A percentile compares a stretch with the other conserved stretches of the same genome.
These are phyloP conservation scores for Brachyhypopomus occidentalis DNA, from an alignment of 2,113 vertebrate genomes.

Conservation along the genomic window DNA sequence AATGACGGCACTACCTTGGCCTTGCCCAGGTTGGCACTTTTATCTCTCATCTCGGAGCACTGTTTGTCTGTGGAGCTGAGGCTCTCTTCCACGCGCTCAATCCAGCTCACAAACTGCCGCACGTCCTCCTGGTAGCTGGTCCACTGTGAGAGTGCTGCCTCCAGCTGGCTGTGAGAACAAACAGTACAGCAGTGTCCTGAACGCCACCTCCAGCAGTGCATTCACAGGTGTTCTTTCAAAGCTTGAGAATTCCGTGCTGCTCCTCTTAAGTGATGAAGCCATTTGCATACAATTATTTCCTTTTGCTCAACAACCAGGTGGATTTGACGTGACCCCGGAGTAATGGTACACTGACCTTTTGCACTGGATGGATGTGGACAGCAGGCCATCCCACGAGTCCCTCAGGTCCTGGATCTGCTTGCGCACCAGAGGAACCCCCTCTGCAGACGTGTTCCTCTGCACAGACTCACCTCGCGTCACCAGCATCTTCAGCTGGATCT, in stretches of 20 bases:
- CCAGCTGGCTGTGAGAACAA: conserved; percentile 82
- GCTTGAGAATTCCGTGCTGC: not conserved
- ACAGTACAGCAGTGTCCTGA: conserved; percentile 13
- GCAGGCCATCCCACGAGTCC: conserved; percentile 86
- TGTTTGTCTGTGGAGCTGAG: conserved; percentile 83
- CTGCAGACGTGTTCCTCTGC: conserved; percentile 88
- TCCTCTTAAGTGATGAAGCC: not conserved
- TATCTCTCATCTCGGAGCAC: conserved; percentile 88
- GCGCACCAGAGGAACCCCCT: conserved; percentile 84
- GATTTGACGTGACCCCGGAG: not conserved
- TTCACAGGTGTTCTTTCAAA: not conserved
- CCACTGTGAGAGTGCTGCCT: conserved; percentile 95
- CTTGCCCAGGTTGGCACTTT: conserved; percentile 85
- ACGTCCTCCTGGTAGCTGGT: conserved; percentile 97
- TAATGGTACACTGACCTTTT: conserved; percentile 81
- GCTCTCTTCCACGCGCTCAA: conserved; percentile 86
- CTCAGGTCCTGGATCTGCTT: conserved; percentile 87
- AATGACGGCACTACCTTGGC: conserved; percentile 79
- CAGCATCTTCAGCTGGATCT: conserved; percentile 94
- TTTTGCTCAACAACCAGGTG: not conserved
- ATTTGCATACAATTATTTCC: not conserved
- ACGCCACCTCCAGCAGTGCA: not conserved
- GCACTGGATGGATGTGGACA: conserved; percentile 88
- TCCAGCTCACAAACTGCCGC: conserved; percentile 89
- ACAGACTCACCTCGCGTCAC: conserved; percentile 90